These are phyloP conservation scores for Microhierax caerulescens DNA, from an alignment of 2,797 vertebrate genomes.

Conservation along the genomic window DNA sequence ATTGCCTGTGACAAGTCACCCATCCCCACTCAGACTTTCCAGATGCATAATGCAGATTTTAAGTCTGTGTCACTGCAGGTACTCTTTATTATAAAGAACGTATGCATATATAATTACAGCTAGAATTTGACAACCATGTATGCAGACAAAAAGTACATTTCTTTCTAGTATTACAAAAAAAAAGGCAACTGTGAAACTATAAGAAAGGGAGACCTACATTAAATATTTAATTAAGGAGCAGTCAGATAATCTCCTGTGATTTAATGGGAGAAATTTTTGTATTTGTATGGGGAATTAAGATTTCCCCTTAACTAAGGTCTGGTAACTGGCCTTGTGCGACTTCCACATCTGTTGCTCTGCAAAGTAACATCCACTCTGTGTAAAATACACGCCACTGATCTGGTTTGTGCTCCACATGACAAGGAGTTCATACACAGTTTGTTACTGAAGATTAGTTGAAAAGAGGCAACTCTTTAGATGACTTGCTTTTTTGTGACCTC, in stretches of 20 bases:
- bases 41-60: constrained; percentile 41
- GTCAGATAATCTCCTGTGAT: background rate
- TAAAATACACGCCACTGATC: background rate
- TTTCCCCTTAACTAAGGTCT: background rate
- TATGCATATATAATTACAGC: background rate
- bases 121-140: background rate
- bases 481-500: background rate
- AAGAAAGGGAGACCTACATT: background rate
- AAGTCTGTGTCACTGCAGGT: background rate
- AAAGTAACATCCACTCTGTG: background rate
- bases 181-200: background rate
- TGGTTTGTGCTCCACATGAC: background rate
- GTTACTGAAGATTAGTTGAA: background rate
- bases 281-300: background rate
- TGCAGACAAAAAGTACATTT: background rate
- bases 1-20: constrained; percentile 47
- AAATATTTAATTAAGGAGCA: background rate
- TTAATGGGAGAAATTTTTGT: background rate
- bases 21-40: background rate
- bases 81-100: background rate
- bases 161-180: background rate
- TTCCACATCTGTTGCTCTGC: background rate
- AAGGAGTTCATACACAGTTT: background rate
- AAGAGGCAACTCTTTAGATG: background rate
- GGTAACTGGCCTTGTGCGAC: background rate